phyloP scores from a whole-genome alignment of 2,888 invertebrate species.

The Neoaliturus tenellus region DNA sequence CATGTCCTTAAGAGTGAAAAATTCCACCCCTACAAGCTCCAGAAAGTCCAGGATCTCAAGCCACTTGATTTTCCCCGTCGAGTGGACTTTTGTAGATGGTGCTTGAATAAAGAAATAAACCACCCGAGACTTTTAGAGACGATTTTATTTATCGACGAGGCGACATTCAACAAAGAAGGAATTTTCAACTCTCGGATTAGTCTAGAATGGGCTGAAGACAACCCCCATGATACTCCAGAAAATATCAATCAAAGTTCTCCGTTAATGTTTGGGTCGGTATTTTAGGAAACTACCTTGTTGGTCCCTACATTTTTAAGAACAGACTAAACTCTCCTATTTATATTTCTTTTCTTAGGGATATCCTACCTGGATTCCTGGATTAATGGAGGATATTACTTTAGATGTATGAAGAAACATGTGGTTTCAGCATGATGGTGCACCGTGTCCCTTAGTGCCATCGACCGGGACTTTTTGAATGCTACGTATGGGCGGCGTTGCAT shows the following conservation, averaged over 20 bases:
- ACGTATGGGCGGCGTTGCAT: neutral
- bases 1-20: neutral
- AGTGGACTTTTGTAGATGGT: neutral
- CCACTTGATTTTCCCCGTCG: neutral
- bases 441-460: neutral
- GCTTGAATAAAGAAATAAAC: neutral
- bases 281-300: neutral
- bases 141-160: neutral
- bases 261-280: constrained; percentile 15
- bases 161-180: neutral
- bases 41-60: neutral
- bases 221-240: neutral
- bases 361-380: constrained; percentile 6
- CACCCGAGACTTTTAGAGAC: neutral
- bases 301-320: constrained; percentile 23
- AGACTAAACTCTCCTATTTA: constrained; percentile 5
- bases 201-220: neutral
- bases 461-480: neutral
- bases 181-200: neutral
- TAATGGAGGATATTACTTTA: constrained; percentile 5
- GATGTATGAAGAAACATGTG: neutral
- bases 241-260: neutral
- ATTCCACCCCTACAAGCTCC: neutral
- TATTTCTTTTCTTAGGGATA: neutral
- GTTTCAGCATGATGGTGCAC: constrained; percentile 34